Evolutionary conservation across 2,888 invertebrate species (phyloP).

Genomic region (Brachypterus glaber): DNA sequence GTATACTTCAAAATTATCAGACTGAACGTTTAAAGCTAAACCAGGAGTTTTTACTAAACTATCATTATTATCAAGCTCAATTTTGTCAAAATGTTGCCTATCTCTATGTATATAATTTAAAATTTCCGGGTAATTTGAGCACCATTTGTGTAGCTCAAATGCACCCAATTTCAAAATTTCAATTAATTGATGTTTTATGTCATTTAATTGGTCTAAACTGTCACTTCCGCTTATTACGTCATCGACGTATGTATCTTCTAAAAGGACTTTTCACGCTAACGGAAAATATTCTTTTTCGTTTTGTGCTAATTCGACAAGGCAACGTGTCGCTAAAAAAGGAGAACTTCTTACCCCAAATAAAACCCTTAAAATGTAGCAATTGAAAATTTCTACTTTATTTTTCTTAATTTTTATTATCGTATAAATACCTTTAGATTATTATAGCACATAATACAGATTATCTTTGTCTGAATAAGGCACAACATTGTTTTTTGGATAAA

Average conservation of each 20-base stretch:
- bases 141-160: constrained; percentile 1
- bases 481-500: too few species aligned
- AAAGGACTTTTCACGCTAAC: neutral
- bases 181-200: neutral
- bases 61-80: too few species aligned
- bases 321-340: neutral
- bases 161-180: neutral
- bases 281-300: neutral
- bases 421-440: too few species aligned
- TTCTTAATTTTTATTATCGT: too few species aligned
- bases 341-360: neutral
- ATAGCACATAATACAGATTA: too few species aligned
- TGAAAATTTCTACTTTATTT: too few species aligned
- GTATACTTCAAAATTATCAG: neutral
- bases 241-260: neutral
- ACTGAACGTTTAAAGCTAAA: neutral
- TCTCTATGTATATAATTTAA: too few species aligned
- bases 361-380: too few species aligned
- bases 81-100: too few species aligned
- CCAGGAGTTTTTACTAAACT: neutral
- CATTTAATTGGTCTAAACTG: neutral
- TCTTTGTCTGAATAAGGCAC: too few species aligned
- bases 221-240: neutral
- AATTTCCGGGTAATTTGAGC: neutral
- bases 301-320: neutral